Evolutionary conservation across 2,113 vertebrate genomes (phyloP), one percentile per base, ranked within the genome.

Genomic region (Hemiscyllium ocellatum): DNA sequence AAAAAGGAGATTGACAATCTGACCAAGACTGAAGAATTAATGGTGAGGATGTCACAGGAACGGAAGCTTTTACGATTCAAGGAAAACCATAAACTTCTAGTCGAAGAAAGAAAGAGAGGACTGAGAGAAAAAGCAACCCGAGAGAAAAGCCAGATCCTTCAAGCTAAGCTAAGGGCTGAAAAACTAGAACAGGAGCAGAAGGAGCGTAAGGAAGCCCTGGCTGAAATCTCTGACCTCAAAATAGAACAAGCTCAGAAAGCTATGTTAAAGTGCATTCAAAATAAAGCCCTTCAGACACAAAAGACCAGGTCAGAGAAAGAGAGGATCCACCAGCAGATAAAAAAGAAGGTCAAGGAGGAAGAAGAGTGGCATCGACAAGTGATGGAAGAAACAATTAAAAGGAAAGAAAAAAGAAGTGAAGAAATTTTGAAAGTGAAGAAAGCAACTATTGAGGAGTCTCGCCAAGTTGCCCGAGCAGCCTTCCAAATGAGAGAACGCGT

Each of bases 1-100:
- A 98, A 97, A 93, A 97, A 96, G 78, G 97, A 97, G 96, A 96
- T 96, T 5, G 97, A 98, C 96, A 97, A 97, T 95, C 97, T 97
- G 96, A 89, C 86, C 86, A 97, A 97, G 94, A 97, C 97, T 0
- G 97, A 97, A 96, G 96, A 97, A 95, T 96, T 95, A 0, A 96
- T 97, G 12, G 96, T 87, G 96, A 97, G 96, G 96, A 96, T 97
- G 56, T 96, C 96, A 0, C 95, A 98, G 2, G 97, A 98, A 89
- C 96, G 96, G 95, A 98, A 97, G 95, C 95, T 96, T 78, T 96
- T 95, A 4, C 70, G 19, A 42, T 97, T 96, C 95, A 83, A 95
- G 0, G 96, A 97, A 96, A 97, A 96, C 19, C 97, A 95, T 0
- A 72, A 85, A n/a, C 76, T 96, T 90, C 96, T 95, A 1, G 19